Base-by-base conservation (phyloP, 2,113 vertebrate genomes). In the Climacteris rufus region DNA sequence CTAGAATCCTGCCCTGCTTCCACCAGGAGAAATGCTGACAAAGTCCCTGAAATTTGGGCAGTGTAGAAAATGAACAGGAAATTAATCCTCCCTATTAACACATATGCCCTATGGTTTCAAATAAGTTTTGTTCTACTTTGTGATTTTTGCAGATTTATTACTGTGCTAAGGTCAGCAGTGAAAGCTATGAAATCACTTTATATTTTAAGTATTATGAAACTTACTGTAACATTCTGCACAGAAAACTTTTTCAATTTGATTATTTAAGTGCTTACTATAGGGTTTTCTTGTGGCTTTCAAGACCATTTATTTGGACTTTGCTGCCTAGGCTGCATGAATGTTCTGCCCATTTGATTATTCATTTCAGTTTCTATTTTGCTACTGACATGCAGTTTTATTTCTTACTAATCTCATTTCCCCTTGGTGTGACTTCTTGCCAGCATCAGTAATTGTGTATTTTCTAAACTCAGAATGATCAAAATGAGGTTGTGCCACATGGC, bases 391-490 rank as follows among this genome's bases (percentile, higher is more conserved):
- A 76, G 52, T 49, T 93, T 86, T 83, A 88, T 93, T 91, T 95
- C 82, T 60, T 87, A 84, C 56, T 94, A 81, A 93, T 94, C 71
- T 74, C 71, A 44, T 94, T 91, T 94, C 79, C 54, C 77, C 83
- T 80, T 86, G 31, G 20, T 92, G 63, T 92, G 87, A 89, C 76
- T 91, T 96, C 84, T 89, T 88, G 50, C 79, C 59, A 78, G 64
- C 21, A 50, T 81, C 65, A 89, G 64, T 91, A 93, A 95, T 85
- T 94, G 77, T 56, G 80, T 40, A 76, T 92, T 90, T 95, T 94
- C 71, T 86, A 64, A 92, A 66, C 49, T 57, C 49, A 40, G 37
- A 89, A 68, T 86, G 70, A 96, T 91, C 60, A 92, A 93, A 94
- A 86, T 75, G 59, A 81, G 70, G 39, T 83, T 93, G 10, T 44